Evolutionary conservation across 2,113 vertebrate genomes (phyloP), one percentile per base, ranked within the genome.

Genomic region (Syrrhaptes paradoxus): DNA sequence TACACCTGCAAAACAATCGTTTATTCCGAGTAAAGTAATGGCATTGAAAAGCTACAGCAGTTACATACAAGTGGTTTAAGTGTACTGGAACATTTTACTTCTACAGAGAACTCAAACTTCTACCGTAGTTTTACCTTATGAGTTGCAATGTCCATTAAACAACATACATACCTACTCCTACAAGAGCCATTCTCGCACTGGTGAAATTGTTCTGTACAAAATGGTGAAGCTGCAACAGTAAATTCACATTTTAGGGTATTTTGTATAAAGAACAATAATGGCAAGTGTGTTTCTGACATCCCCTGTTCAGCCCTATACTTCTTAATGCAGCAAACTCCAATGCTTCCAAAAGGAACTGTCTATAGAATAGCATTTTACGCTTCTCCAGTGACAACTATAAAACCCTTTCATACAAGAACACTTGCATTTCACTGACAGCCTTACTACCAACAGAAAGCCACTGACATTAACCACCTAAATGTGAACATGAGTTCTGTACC

Each of bases 131-230:
- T 49, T 63, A 67, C 48, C 22, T 48, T n/a, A 48, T 2, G 24
- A 49, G 36, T 43, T 43, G 63, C 16, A 71, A 28, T 19, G 49
- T 10, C 49, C 48, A n/a, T 36, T 72, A 55, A 76, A 31, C 57
- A 54, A 81, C 8, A 43, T 63, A 96, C 97, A 87, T 98, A 99
- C 99, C 99, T 78, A 99, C 97, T 95, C 99, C 99, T 88, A 99
- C 97, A 25, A 99, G 98, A 91, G 99, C 99, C 98, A 99, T 99
- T 95, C 98, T 98, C 36, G 98, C 95, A 93, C 98, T 98, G 83
- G 98, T 99, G 97, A 99, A 99, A 97, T 98, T 97, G 96, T 98
- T 98, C 96, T 99, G 98, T 73, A 99, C 98, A 95, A 98, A 99
- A 49, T 98, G 97, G 67, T 98, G 98, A 90, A 99, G 98, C 99